Evolutionary conservation across 1,140 invertebrate genomes (phyloP).

Genomic region (Paracyclopina nana): DNA sequence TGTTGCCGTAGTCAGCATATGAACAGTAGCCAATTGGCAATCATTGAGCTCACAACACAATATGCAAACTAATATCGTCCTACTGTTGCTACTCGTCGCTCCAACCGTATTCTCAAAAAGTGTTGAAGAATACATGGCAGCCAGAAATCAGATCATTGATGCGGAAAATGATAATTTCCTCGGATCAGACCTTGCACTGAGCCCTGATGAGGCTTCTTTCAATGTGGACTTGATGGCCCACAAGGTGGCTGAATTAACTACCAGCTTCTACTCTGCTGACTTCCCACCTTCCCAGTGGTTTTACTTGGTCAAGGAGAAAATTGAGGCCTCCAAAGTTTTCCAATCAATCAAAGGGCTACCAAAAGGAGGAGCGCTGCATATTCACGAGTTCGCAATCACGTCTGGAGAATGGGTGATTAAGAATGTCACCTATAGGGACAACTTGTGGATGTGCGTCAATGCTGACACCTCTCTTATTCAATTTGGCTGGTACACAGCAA

Average conservation of each 20-base stretch:
- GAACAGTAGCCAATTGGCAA: no score
- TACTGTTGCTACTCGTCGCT: no score
- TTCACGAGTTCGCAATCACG: conserved; percentile 43
- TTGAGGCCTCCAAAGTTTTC: conserved; percentile 43
- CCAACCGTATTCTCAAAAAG: no score
- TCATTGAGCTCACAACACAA: no score
- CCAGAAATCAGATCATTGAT: neutral
- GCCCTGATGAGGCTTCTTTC: neutral
- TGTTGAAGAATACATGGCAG: neutral
- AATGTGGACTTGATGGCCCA: neutral
- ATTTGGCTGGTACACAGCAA: conserved; percentile 24
- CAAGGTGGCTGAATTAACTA: neutral
- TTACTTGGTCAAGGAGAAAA: conserved; percentile 36
- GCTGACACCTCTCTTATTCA: neutral
- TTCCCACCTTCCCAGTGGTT: conserved; percentile 45
- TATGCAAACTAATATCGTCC: no score
- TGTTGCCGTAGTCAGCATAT: no score
- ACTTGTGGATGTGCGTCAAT: conserved; percentile 35
- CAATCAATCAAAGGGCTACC: conserved; percentile 38
- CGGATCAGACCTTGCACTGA: neutral
- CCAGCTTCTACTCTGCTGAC: neutral
- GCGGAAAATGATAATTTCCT: neutral
- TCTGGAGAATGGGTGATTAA: conserved; percentile 41
- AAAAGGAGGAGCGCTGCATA: conserved; percentile 44
- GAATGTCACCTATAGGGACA: conserved; percentile 42